Evolutionary conservation across 2,797 vertebrate species (phyloP), one percentile per base, ranked within the genome.

Genomic region (Gobio occitaniae): DNA sequence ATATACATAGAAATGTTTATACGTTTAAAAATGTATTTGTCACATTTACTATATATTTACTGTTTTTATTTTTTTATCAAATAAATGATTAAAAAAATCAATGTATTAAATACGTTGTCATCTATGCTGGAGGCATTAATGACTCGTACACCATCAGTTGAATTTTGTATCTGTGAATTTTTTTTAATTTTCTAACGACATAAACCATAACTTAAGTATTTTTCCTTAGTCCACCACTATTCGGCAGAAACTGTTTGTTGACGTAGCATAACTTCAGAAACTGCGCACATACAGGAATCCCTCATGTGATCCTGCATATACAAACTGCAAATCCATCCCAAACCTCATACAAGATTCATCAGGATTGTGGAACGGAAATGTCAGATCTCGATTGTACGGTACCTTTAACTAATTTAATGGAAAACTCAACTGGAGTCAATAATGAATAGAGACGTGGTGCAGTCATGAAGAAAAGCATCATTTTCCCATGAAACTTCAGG

Each of bases 351-450:
- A 93, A 87, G 84, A 91, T 93, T 91, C 83, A 94, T 91, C 86
- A 89, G 75, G 6, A 12, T 80, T 80, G 80, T 59, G 78, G 86
- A 87, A 90, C 82, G 80, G 81, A 94, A 94, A 94, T 94, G 92
- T 93, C 92, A 93, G 47, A 63, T 86, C 72, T 92, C 91, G 89
- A 82, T 75, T 88, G 88, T 83, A 83, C 84, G 89, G 87, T 74
- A 10, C 93, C 88, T 65, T 83, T 92, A 89, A 92, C 89, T 92
- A 90, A 93, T 91, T 93, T 89, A 92, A 92, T 78, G 85, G 86
- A 90, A 90, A 85, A 91, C 88, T 87, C 81, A 66, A 83, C 69
- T 36, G 16, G 47, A 68, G 69, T 89, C 80, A 89, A 86, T 90
- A 86, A 90, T 79, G 87, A 88, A 94, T 92, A 91, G 89, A 88